Base-by-base conservation (phyloP, 2,797 vertebrate species). In the Poecilia picta region DNA sequence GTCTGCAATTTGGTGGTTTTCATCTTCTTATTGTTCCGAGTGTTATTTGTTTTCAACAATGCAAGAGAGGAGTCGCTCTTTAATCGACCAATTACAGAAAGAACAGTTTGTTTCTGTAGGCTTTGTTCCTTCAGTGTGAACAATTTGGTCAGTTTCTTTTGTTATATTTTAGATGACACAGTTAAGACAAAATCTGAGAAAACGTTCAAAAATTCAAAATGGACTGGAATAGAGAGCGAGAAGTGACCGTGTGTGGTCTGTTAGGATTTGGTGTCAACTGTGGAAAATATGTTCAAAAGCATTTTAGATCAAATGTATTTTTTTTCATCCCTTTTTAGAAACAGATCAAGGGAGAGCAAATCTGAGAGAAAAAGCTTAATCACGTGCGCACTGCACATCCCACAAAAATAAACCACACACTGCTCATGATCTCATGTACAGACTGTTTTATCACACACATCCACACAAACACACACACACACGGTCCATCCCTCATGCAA, bases 371-470 rank as follows among this genome's bases (percentile, higher is more conserved):
- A 81, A 70, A 75, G 46, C 72, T 75, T 75, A 66, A 80, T 88
- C 77, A 82, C 46, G n/a, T 86, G 81, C 75, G 7, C 1, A 33
- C 74, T 79, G 72, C 78, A 73, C 87, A 86, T 83, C 88, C 85
- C 83, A 88, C 87, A 78, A 55, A 13, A 85, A 80, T 81, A 51
- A 84, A 73, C 79, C 81, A 76, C 85, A 81, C 82, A 51, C 83
- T 39, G 86, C 83, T 83, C 68, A 78, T 87, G 82, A 81, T 82
- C 85, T 89, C 88, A 87, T 85, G 71, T 86, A 72, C 78, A 83
- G 81, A 72, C 82, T 23, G 80, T 79, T 91, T 90, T 81, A 86
- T 79, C 84, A 91, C 68, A 82, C 78, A 85, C 80, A 83, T 80
- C 81, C 83, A 83, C 83, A 85, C 83, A 83, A 82, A 83, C 83